Base-by-base conservation (phyloP, 2,113 vertebrate species). In the Spheniscus mendiculus region DNA sequence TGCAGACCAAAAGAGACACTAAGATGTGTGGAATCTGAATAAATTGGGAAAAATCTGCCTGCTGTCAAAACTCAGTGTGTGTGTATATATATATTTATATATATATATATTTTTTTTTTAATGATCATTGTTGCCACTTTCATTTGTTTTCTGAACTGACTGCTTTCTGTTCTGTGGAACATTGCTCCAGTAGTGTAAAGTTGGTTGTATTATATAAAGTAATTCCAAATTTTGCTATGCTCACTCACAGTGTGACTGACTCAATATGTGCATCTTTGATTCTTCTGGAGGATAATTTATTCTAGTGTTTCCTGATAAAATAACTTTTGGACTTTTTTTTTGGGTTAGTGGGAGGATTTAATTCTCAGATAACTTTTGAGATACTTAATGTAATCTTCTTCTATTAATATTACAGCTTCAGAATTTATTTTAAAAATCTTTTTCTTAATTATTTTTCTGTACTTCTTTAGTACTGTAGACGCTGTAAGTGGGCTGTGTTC, bases 21-120 rank as follows among this genome's bases (percentile, higher is more conserved):
- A 2, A 47, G 44, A 36, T 2, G 2, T 1, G 1, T 44, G 49
- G 27, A n/a, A 47, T 59, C 40, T 26, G 30, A 55, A 19, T 62
- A 55, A 61, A 78, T 49, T 14, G 19, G 30, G 52, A 17, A 58
- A 71, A 78, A 61, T 38, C 52, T 72, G 66, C 40, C 40, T 78
- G 40, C 13, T 61, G 34, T n/a, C 45, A 53, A 53, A 82, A 21
- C 27, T 30, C 32, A 13, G 26, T 26, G 42, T 42, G 42, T 42
- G 42, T 42, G 6, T 42, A 6, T 15, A 42, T 42, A 42, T 42
- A 42, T 42, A 15, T 42, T 3, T 42, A 3, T 42, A 42, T 15
- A 42, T 42, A 42, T 42, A 42, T 42, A 2, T 34, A 7, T 26
- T 13, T 16, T 18, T 9, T 52, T 22, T 50, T 14, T 47, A 19